Evolutionary conservation across 2,113 vertebrate genomes (phyloP).

Genomic region (Irena cyanogastra): DNA sequence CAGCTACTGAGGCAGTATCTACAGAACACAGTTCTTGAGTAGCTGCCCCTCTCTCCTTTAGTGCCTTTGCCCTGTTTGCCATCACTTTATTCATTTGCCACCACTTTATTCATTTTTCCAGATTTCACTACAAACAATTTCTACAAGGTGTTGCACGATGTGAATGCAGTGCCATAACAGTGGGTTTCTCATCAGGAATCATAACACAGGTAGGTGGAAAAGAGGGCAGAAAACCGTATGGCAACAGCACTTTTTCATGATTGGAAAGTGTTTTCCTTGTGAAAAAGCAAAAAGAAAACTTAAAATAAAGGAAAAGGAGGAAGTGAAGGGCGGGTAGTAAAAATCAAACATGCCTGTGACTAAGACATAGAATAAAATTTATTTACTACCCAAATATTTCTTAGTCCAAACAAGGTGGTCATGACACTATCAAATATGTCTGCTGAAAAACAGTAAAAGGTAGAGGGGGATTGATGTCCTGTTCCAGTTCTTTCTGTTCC

Average conservation of each 20-base stretch:
- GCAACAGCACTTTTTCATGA: neutral
- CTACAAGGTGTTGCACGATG: neutral
- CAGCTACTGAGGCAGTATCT: neutral
- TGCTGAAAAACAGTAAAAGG: neutral
- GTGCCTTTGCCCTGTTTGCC: neutral
- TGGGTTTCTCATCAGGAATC: neutral
- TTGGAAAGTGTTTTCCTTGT: neutral
- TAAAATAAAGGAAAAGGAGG: neutral
- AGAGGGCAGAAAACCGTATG: neutral
- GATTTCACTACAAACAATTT: neutral
- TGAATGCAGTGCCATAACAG: neutral
- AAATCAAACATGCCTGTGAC: neutral
- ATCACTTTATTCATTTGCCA: neutral
- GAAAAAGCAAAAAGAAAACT: neutral
- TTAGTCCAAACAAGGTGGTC: neutral
- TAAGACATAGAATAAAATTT: neutral
- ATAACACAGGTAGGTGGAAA: neutral
- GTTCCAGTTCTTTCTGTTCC: conserved; percentile 26
- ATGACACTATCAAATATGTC: neutral
- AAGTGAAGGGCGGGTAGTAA: neutral
- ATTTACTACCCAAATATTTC: neutral
- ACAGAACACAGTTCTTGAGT: neutral
- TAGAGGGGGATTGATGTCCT: neutral
- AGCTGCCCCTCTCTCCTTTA: neutral
- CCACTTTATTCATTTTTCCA: neutral